Conservation (phyloP, 2,113 vertebrate genomes). For the Sturnus vulgaris region DNA sequence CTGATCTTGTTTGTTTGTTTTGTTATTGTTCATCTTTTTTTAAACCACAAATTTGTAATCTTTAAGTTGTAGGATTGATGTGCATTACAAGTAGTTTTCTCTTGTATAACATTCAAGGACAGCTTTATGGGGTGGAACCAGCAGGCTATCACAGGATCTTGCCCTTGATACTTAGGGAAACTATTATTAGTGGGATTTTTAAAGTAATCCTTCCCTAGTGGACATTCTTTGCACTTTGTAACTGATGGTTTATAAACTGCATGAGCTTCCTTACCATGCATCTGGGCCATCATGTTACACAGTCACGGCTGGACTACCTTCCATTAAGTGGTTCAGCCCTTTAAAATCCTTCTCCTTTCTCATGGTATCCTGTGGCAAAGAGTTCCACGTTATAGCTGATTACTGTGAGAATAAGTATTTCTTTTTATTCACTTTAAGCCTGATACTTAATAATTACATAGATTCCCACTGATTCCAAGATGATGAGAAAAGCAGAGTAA, state of each 20-base stretch:
- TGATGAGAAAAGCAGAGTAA: background rate
- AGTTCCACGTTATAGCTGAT: background rate
- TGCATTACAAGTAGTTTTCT: background rate
- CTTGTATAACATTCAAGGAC: background rate
- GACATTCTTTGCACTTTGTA: background rate
- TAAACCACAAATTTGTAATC: background rate
- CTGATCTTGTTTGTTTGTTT: background rate
- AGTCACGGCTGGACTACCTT: background rate
- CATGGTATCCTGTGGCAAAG: background rate
- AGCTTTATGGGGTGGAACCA: background rate
- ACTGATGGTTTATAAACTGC: background rate
- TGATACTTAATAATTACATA: background rate
- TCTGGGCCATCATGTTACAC: background rate
- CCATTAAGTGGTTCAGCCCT: background rate
- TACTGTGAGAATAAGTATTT: background rate
- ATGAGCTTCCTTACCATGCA: background rate
- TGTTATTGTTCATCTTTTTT: background rate
- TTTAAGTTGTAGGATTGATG: background rate
- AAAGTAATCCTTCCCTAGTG: background rate
- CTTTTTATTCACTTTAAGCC: background rate
- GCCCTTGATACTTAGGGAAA: background rate
- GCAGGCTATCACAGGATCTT: background rate
- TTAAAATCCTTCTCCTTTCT: background rate
- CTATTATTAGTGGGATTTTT: background rate
- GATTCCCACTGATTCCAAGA: background rate